phyloP scores from a whole-genome alignment of 2,888 invertebrate species.

The Drosophila paranaensis region DNA sequence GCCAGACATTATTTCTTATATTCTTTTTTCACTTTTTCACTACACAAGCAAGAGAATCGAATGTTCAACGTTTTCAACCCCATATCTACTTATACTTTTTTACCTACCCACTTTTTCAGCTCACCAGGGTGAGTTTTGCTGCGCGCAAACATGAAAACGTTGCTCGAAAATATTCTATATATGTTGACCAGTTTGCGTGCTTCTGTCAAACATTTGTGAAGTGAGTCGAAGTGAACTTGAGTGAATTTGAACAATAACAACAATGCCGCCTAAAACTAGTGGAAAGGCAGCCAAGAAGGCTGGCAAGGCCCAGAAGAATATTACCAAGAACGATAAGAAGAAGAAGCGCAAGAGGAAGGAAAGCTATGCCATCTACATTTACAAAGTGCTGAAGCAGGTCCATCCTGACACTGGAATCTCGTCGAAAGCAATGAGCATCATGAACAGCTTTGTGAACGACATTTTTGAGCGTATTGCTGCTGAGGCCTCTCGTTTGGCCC shows the following conservation, averaged over 20 bases:
- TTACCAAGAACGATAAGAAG: too few relatives aligned
- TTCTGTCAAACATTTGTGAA: background rate
- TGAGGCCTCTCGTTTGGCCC: too few relatives aligned
- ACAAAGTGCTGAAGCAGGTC: too few relatives aligned
- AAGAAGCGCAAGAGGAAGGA: too few relatives aligned
- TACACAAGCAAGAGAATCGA: conserved; percentile 18
- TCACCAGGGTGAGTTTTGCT: conserved; percentile 1
- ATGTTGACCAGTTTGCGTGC: background rate
- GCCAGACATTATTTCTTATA: conserved; percentile 83
- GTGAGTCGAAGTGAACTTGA: conserved; percentile 24
- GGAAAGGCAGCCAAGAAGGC: conserved; percentile 85
- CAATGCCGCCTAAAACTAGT: conserved; percentile 83
- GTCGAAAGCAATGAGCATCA: too few relatives aligned
- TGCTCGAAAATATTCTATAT: conserved; percentile 35
- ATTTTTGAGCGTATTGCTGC: too few relatives aligned
- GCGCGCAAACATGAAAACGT: conserved; percentile 23
- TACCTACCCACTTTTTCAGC: conserved; percentile 11
- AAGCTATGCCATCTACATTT: too few relatives aligned
- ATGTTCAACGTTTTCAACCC: background rate
- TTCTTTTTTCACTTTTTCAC: conserved; percentile 14
- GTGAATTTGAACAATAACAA: background rate
- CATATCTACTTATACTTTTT: conserved; percentile 7
- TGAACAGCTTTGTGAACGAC: too few relatives aligned
- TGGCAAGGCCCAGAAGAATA: conserved; percentile 87
- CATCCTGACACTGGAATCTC: too few relatives aligned